These are phyloP conservation scores for Tinamus major DNA, from an alignment of 2,797 vertebrate genomes.

Conservation along the genomic window DNA sequence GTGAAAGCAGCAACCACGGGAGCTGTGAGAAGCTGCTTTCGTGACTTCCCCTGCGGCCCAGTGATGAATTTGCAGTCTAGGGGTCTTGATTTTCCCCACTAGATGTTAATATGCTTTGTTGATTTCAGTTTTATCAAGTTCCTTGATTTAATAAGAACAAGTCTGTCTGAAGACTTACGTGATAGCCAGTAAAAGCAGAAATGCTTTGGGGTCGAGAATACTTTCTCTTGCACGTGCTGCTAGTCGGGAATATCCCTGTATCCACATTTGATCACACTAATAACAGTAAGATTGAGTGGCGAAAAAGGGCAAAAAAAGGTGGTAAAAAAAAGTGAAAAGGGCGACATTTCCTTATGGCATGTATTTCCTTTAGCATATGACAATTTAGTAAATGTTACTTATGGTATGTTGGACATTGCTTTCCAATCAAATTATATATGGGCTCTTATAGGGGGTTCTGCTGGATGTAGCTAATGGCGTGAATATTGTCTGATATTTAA, in stretches of 20 bases:
- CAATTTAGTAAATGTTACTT: not conserved
- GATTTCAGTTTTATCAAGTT: not conserved
- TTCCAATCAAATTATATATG: not conserved
- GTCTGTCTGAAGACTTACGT: rapidly evolving
- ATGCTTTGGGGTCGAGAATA: not conserved
- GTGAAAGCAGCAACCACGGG: not conserved
- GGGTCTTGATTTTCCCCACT: rapidly evolving
- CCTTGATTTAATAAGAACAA: not conserved
- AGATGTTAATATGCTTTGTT: not conserved
- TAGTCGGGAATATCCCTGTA: not conserved
- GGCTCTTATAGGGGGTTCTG: not conserved
- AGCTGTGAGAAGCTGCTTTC: not conserved
- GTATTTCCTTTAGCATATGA: rapidly evolving
- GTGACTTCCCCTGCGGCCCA: rapidly evolving
- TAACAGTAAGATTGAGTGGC: rapidly evolving
- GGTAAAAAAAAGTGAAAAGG: not conserved
- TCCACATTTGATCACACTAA: rapidly evolving
- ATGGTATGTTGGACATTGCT: not conserved
- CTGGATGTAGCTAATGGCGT: not conserved
- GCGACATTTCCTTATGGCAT: rapidly evolving
- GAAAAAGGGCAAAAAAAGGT: too few species aligned
- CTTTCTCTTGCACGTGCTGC: rapidly evolving
- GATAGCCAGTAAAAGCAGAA: not conserved
- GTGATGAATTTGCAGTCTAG: not conserved
- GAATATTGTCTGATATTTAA: not conserved